Conservation (phyloP, 2,888 invertebrate species). For the Prosapia bicincta region DNA sequence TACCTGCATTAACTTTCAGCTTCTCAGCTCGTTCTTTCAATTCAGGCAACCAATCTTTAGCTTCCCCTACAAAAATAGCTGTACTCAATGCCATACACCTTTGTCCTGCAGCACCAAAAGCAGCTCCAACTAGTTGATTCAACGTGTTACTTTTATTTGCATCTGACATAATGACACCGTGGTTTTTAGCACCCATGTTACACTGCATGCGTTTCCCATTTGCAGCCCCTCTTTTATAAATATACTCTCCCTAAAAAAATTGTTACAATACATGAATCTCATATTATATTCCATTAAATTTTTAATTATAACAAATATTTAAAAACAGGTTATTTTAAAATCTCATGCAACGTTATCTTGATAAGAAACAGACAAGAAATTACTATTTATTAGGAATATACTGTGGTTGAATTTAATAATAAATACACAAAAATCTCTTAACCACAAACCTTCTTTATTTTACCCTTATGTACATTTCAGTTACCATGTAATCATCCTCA, state of each 20-base stretch:
- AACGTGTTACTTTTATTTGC: constrained; percentile 96
- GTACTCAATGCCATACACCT: constrained; percentile 99
- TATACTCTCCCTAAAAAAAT: constrained; percentile 74
- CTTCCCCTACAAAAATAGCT: constrained; percentile 87
- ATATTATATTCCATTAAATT: too few species aligned
- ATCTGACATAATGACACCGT: constrained; percentile 94
- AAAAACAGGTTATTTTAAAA: too few species aligned
- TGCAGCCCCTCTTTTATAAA: constrained; percentile 84
- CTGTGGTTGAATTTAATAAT: too few species aligned
- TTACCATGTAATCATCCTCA: too few species aligned
- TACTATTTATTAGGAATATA: too few species aligned
- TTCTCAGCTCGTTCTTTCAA: constrained; percentile 75
- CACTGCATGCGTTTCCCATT: constrained; percentile 94
- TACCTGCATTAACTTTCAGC: constrained; percentile 85
- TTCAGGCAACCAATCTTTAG: constrained; percentile 92
- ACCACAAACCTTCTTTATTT: too few species aligned
- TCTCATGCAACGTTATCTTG: too few species aligned
- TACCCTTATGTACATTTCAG: too few species aligned
- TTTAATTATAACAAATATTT: too few species aligned
- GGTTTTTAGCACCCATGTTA: constrained; percentile 99
- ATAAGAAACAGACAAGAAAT: too few species aligned
- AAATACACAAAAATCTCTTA: too few species aligned
- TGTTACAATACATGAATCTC: too few species aligned
- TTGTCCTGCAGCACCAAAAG: constrained; percentile 98
- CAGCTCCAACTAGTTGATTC: constrained; percentile 89